These are phyloP conservation scores for Dermolepida albohirtum DNA, from an alignment of 2,888 invertebrate species.

Conservation along the genomic window DNA sequence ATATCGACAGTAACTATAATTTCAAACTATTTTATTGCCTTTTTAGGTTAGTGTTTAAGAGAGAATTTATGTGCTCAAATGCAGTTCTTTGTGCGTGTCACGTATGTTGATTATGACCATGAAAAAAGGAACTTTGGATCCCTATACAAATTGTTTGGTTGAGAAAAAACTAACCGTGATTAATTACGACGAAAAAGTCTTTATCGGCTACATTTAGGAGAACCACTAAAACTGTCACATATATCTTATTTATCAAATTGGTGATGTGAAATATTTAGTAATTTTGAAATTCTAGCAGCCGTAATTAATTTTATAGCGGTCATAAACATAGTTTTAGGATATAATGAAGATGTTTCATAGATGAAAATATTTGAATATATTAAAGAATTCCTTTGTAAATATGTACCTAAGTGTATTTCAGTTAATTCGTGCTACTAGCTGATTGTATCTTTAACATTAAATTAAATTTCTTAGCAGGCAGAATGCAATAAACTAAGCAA, in stretches of 20 bases:
- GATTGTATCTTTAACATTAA: no score
- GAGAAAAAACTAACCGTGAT: constrained; percentile 25
- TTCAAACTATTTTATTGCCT: background rate
- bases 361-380: background rate
- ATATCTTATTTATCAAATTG: constrained; percentile 35
- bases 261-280: constrained; percentile 35
- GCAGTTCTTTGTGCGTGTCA: constrained; percentile 23
- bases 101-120: constrained; percentile 33
- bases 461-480: no score
- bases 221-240: constrained; percentile 33
- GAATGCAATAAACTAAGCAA: no score
- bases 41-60: background rate
- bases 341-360: constrained; percentile 30
- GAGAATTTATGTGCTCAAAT: constrained; percentile 8
- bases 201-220: constrained; percentile 28
- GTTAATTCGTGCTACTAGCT: no score
- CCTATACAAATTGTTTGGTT: background rate
- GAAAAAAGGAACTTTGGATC: constrained; percentile 16
- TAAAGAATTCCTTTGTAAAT: constrained; percentile 7
- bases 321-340: constrained; percentile 19
- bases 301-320: constrained; percentile 33
- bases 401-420: background rate
- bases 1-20: no score
- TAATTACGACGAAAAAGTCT: constrained; percentile 25
- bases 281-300: constrained; percentile 36